Percentiles rank a stretch among this genome's conserved stretches.
Evolutionary conservation across 2,797 vertebrate species (phyloP).

Genomic region (Epinephelus coioides): DNA sequence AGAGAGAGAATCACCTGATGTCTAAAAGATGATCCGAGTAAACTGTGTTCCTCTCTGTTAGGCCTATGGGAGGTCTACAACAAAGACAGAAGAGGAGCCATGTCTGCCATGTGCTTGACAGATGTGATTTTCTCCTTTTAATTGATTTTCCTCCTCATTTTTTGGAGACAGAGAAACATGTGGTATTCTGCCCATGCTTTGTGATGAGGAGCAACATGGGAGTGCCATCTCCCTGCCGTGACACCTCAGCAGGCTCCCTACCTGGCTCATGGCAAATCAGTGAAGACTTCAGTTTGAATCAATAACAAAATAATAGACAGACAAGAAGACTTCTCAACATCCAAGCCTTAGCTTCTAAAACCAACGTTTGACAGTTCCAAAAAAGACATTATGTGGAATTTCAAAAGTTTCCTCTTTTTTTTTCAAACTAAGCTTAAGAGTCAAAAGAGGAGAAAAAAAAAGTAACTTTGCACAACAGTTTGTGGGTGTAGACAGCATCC

Average conservation of each 20-base stretch:
- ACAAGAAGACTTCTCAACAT: conserved; percentile 37
- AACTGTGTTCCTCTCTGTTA: conserved; percentile 47
- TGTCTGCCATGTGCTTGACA: conserved; percentile 67
- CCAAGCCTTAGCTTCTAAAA: conserved; percentile 42
- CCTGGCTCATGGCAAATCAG: conserved; percentile 73
- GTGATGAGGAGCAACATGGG: conserved; percentile 70
- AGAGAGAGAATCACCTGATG: conserved; percentile 36
- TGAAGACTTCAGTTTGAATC: conserved; percentile 74
- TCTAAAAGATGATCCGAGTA: conserved; percentile 52
- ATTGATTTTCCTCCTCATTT: conserved; percentile 75
- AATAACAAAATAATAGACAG: conserved; percentile 70
- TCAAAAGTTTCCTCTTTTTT: conserved; percentile 28
- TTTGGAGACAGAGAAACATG: conserved; percentile 52
- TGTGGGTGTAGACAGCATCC: conserved; percentile 48
- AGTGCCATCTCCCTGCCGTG: conserved; percentile 70
- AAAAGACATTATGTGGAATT: conserved; percentile 49
- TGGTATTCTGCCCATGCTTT: conserved; percentile 57
- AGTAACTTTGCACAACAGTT: conserved; percentile 45
- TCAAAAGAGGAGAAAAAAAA: conserved; percentile 27
- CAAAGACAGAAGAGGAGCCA: conserved; percentile 54
- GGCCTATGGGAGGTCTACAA: conserved; percentile 56
- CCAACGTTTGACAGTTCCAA: conserved; percentile 38
- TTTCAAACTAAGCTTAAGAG: conserved; percentile 31
- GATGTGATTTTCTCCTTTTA: conserved; percentile 72
- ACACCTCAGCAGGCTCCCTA: conserved; percentile 73